phyloP scores from a whole-genome alignment of 2,113 vertebrate species.

The Ciconia boyciana region DNA sequence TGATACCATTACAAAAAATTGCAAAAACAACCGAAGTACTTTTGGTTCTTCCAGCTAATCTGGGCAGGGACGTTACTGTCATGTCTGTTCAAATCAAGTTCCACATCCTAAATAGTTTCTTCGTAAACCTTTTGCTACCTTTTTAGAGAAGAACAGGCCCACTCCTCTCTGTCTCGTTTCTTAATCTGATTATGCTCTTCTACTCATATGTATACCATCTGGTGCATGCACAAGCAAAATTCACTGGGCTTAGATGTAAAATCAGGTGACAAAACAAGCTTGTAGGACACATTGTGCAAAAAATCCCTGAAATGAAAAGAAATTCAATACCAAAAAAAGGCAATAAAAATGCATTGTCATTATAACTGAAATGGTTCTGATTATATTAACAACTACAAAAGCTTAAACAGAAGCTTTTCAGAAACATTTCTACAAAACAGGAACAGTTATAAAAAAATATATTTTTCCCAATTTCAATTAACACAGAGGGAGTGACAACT shows the following conservation, averaged over 20 bases:
- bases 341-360: background rate
- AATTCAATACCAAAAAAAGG: background rate
- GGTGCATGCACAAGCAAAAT: conserved; percentile 44
- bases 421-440: background rate
- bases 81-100: background rate
- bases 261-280: conserved; percentile 54
- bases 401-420: background rate
- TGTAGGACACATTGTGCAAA: conserved; percentile 2
- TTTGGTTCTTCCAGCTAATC: background rate
- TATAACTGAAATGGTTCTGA: background rate
- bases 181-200: conserved; percentile 55
- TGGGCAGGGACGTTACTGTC: background rate
- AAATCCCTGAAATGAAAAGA: background rate
- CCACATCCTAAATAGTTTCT: conserved; percentile 1
- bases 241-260: conserved; percentile 26
- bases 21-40: background rate
- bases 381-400: background rate
- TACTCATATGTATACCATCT: conserved; percentile 54
- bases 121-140: background rate
- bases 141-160: conserved; percentile 9
- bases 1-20: background rate
- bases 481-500: background rate
- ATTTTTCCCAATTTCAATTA: background rate
- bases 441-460: background rate
- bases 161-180: conserved; percentile 32